These are phyloP conservation scores for Chrysochloris asiatica DNA, from an alignment of 2,113 vertebrate genomes.

Conservation along the genomic window DNA sequence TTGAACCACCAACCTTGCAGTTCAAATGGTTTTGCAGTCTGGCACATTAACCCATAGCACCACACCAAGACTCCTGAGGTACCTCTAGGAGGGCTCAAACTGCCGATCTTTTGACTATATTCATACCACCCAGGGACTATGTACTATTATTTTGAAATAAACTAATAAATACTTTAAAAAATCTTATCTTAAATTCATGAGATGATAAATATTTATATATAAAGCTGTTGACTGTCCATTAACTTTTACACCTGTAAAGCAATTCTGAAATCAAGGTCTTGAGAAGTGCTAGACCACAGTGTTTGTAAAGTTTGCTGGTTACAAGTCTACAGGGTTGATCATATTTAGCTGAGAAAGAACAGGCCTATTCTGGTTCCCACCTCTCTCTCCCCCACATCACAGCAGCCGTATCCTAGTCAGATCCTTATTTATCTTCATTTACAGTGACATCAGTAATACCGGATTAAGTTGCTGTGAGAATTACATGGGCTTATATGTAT, in stretches of 20 bases:
- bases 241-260: neutral
- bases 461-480: neutral
- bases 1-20: no score
- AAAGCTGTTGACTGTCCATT: neutral
- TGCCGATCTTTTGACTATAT: neutral
- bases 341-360: neutral
- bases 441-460: neutral
- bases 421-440: neutral
- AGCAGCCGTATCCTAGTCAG: neutral
- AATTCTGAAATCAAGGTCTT: neutral
- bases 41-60: no score
- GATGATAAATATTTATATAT: neutral
- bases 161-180: neutral
- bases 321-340: neutral
- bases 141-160: neutral
- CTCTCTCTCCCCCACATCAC: no score
- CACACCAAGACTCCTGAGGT: no score
- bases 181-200: neutral
- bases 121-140: no score
- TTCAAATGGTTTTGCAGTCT: no score
- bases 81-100: no score
- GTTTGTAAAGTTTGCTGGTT: neutral
- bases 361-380: fast-evolving
- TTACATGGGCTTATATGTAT: neutral
- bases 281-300: neutral